phyloP scores from a whole-genome alignment of 2,888 invertebrate genomes.

The Sinodicranocentrus sp. region DNA sequence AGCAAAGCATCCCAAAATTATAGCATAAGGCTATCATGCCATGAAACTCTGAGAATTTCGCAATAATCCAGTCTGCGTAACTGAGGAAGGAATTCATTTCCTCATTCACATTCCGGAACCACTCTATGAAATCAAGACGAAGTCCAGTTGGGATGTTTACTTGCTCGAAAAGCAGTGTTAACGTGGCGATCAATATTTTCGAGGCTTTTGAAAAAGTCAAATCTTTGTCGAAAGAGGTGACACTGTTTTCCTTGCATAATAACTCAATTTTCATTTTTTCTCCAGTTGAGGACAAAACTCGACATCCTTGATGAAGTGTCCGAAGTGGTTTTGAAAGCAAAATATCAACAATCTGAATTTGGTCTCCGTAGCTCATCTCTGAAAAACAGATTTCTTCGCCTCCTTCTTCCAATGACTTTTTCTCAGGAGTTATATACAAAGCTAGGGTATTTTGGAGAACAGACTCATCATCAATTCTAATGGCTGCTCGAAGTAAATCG shows the following conservation, averaged over 20 bases:
- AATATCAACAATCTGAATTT: constrained; percentile 39
- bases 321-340: constrained; percentile 3
- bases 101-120: constrained; percentile 20
- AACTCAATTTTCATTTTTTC: neutral
- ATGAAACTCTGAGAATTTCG: constrained; percentile 52
- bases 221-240: neutral
- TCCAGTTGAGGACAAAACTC: neutral
- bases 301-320: neutral
- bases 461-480: constrained; percentile 19
- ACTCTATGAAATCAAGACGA: constrained; percentile 29
- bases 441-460: neutral
- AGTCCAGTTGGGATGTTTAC: constrained; percentile 1
- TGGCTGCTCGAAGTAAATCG: neutral
- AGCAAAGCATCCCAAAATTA: constrained; percentile 32
- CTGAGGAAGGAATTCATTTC: constrained; percentile 31
- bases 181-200: constrained; percentile 15
- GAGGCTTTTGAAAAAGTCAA: constrained; percentile 25
- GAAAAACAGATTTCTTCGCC: constrained; percentile 13
- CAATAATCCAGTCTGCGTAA: constrained; percentile 44
- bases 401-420: neutral
- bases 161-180: constrained; percentile 36
- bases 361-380: constrained; percentile 20
- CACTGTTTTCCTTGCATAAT: neutral
- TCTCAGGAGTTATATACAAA: constrained; percentile 13
- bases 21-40: constrained; percentile 53